phyloP scores from a whole-genome alignment of 2,888 invertebrate genomes.

The Exephanes ischioxanthus region DNA sequence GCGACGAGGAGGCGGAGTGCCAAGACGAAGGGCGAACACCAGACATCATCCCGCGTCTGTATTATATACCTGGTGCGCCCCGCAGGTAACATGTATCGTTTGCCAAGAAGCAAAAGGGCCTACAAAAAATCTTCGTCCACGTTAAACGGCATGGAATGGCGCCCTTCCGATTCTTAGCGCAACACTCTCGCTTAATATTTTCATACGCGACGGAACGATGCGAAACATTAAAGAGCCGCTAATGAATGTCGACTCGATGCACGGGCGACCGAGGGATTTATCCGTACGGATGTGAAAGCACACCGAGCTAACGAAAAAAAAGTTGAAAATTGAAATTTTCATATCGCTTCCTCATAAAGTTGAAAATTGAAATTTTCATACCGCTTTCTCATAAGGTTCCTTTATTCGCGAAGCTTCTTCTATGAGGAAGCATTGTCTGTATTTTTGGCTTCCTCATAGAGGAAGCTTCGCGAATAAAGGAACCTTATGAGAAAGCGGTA shows the following conservation, averaged over 20 bases:
- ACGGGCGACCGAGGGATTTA: background rate
- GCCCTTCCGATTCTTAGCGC: background rate
- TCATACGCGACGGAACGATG: background rate
- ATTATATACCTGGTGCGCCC: slow-evolving; percentile 5
- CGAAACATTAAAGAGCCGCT: background rate
- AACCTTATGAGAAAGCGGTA: too few species aligned
- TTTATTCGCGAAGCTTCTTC: too few species aligned
- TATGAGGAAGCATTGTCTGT: too few species aligned
- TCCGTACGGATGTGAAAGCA: background rate
- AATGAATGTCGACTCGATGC: background rate
- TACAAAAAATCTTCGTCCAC: background rate
- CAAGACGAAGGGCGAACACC: slow-evolving; percentile 11
- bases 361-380: too few species aligned
- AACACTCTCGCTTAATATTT: background rate
- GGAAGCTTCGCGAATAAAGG: too few species aligned
- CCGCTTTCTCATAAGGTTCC: too few species aligned
- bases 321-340: too few species aligned
- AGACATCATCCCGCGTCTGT: slow-evolving; percentile 9
- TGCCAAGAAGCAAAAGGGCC: background rate
- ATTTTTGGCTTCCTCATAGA: too few species aligned
- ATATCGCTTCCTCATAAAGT: too few species aligned
- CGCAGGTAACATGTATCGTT: background rate
- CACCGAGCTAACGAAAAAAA: background rate
- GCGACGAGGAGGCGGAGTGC: slow-evolving; percentile 15
- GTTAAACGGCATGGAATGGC: too few species aligned